Evolutionary conservation across 30 jellyfish, hydroid and myxozoan genomes (phyloP).

Genomic region (Catostylus mosaicus): DNA sequence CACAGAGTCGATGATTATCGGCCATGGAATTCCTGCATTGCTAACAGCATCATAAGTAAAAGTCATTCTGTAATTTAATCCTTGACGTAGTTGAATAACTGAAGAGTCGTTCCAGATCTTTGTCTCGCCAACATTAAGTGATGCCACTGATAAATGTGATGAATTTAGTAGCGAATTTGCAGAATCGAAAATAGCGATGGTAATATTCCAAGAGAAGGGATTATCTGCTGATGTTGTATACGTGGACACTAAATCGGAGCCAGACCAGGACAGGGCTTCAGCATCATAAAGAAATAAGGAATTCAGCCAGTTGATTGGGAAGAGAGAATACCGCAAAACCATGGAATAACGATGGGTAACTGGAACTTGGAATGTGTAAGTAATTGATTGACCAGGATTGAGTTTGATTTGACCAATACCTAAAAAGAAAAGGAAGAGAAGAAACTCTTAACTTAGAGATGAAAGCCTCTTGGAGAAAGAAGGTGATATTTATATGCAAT

Average conservation of each 20-base stretch:
- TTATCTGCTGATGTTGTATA: slow-evolving; percentile 58
- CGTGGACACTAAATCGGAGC: slow-evolving; percentile 35
- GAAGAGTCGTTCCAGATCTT: slow-evolving; percentile 59
- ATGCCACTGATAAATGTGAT: slow-evolving; percentile 38
- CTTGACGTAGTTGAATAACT: slow-evolving; percentile 32
- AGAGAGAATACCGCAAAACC: slow-evolving; percentile 86
- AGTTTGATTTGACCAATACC: slow-evolving; percentile 63
- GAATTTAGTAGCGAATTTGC: slow-evolving; percentile 12
- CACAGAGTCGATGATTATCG: slow-evolving; percentile 83
- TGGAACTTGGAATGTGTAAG: slow-evolving; percentile 76
- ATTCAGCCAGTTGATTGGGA: slow-evolving; percentile 75
- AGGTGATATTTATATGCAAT: too few species aligned
- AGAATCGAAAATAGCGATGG: slow-evolving; percentile 14
- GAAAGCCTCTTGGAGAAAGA: too few species aligned
- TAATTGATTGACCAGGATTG: slow-evolving; percentile 33
- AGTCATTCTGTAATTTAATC: slow-evolving; percentile 58
- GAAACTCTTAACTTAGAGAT: too few species aligned
- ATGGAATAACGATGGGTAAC: slow-evolving; percentile 63
- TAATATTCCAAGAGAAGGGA: slow-evolving; percentile 75
- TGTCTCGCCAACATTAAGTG: slow-evolving; percentile 76
- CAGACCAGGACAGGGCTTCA: slow-evolving; percentile 81
- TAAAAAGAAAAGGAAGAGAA: background rate
- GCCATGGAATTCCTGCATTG: slow-evolving; percentile 90
- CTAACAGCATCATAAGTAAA: slow-evolving; percentile 52
- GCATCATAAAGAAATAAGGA: slow-evolving; percentile 76